These are phyloP conservation scores for Coracopsis vasa DNA, from an alignment of 2,113 vertebrate species.

Conservation along the genomic window DNA sequence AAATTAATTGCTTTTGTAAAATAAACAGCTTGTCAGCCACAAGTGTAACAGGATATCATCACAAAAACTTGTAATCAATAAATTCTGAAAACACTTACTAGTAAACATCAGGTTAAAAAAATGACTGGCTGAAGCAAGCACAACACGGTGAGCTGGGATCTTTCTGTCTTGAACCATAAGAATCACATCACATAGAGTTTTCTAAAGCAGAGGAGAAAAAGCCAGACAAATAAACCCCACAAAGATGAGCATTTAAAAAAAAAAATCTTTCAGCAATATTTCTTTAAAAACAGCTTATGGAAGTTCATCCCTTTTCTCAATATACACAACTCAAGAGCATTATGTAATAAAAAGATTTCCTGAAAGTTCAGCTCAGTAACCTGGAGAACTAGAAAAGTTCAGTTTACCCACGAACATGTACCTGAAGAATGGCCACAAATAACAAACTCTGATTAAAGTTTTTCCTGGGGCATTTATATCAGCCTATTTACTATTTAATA, in stretches of 20 bases:
- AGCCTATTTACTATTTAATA: background rate
- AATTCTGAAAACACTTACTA: slow-evolving; percentile 79
- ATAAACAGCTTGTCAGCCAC: background rate
- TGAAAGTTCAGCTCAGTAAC: background rate
- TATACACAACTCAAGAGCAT: background rate
- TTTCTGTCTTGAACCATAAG: slow-evolving; percentile 94
- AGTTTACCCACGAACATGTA: background rate
- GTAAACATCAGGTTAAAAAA: slow-evolving; percentile 99
- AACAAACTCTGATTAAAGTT: background rate
- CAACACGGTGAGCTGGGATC: slow-evolving; percentile 92
- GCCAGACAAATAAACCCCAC: background rate
- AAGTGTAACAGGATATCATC: background rate
- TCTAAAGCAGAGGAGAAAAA: slow-evolving; percentile 71
- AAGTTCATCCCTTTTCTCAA: background rate
- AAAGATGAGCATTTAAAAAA: background rate
- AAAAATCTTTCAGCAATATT: background rate
- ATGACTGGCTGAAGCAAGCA: slow-evolving; percentile 93
- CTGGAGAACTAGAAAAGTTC: background rate
- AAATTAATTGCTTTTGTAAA: background rate
- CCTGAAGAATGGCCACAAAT: background rate
- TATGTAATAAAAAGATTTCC: background rate
- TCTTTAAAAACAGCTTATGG: background rate
- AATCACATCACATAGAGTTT: slow-evolving; percentile 92
- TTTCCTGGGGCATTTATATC: background rate
- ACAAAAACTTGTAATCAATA: background rate